These are phyloP conservation scores for Amorpha juglandis DNA, from an alignment of 2,888 invertebrate genomes.

Conservation along the genomic window DNA sequence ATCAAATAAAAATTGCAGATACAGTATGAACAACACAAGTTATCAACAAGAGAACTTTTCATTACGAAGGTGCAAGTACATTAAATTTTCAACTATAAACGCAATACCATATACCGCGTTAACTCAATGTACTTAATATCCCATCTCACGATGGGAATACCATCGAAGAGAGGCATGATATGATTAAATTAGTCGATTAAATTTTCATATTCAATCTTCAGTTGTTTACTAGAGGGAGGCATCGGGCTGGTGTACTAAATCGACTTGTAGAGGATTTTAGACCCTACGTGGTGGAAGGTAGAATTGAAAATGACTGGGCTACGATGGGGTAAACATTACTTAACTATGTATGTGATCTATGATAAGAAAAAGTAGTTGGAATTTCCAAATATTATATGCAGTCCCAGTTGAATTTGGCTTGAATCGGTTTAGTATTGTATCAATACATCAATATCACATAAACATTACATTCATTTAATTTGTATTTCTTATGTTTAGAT, in stretches of 20 bases:
- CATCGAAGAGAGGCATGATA: slow-evolving; percentile 44
- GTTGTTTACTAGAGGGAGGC: slow-evolving; percentile 86
- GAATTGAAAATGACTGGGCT: slow-evolving; percentile 33
- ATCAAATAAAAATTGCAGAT: no score
- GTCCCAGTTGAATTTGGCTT: slow-evolving; percentile 27
- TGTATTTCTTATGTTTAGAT: background rate
- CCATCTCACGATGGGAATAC: slow-evolving; percentile 51
- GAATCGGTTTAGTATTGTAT: slow-evolving; percentile 3
- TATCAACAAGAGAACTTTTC: background rate
- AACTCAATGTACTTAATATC: slow-evolving; percentile 49
- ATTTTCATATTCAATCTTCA: slow-evolving; percentile 92
- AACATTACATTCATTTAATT: no score
- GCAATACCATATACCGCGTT: slow-evolving; percentile 41
- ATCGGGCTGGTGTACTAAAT: slow-evolving; percentile 48
- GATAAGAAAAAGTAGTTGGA: slow-evolving; percentile 53
- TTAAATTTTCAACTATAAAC: slow-evolving; percentile 31
- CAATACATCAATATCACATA: background rate
- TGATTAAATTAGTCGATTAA: slow-evolving; percentile 89
- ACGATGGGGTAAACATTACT: slow-evolving; percentile 32
- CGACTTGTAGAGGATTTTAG: slow-evolving; percentile 36
- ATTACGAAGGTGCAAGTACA: background rate
- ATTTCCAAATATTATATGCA: slow-evolving; percentile 45
- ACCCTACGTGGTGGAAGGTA: slow-evolving; percentile 34
- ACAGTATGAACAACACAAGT: background rate
- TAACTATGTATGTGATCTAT: slow-evolving; percentile 58